Evolutionary conservation across 1,140 invertebrate genomes (phyloP), one percentile per base, ranked within the genome.

Genomic region (Drosophila ironensis): DNA sequence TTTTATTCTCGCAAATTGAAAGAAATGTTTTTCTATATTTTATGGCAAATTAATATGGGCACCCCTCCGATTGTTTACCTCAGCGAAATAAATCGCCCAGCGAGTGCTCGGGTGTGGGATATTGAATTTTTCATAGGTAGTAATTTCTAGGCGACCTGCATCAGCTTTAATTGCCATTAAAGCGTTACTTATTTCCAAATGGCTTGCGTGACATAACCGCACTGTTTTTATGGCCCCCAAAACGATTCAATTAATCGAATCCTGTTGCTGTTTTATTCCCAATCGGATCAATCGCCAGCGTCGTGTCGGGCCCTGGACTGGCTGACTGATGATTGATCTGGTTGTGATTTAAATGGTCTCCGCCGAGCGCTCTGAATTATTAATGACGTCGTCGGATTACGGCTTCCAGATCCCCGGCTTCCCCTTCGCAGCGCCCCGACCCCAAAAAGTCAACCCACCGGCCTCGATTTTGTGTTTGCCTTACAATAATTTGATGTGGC

Each of bases 281-380:
- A 30, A 46, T 59, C 37, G 35, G 14, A 53, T 42, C 20, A 24
- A 5, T 38, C 2, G 20, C 5, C n/a, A n/a, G n/a, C n/a, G n/a
- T n/a, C n/a, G n/a, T 35, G 19, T 5, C 30, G 4, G 12, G 16
- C n/a, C n/a, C n/a, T 1, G 11, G 8, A n/a, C 19, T 14, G 20
- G 20, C 11, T 25, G 42, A 30, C 56, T 60, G 48, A 66, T 68
- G 60, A 77, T 67, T 77, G 70, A 76, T 72, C 70, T 56, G 51
- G 37, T 46, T 78, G 61, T 59, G 74, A 78, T 78, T 78, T 78
- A 72, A 78, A 72, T 72, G 68, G 53, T 67, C 57, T 41, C 44
- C 52, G 30, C 47, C 53, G 67, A 54, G 66, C n/a, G n/a, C 48
- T 45, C 63, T 60, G 68, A 77, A 77, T 77, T 77, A 61, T 72